Conservation (phyloP, 2,113 vertebrate species). For the Lycaon pictus region DNA sequence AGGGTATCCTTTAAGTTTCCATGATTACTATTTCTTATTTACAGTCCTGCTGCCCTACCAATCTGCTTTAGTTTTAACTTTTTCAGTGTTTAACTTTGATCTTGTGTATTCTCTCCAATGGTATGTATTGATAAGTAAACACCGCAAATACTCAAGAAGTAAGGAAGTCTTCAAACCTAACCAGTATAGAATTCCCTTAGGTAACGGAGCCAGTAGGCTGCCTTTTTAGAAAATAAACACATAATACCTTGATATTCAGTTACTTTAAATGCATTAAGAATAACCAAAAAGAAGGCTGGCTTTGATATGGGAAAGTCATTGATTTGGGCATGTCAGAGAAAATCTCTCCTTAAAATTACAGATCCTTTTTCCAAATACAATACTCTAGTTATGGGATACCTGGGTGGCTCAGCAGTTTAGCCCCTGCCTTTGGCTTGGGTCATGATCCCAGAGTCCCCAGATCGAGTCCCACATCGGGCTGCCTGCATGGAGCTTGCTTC, state of each 20-base stretch:
- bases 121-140: background rate
- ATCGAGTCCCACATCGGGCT: too few relatives aligned
- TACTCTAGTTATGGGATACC: background rate
- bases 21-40: background rate
- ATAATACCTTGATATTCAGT: background rate
- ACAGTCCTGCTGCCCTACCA: background rate
- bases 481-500: too few relatives aligned
- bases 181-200: background rate
- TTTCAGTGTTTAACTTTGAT: background rate
- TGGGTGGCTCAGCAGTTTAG: too few relatives aligned
- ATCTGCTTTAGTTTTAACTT: background rate
- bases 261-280: background rate
- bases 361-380: background rate
- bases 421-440: too few relatives aligned
- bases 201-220: background rate
- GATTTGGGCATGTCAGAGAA: background rate
- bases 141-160: background rate
- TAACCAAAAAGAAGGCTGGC: background rate
- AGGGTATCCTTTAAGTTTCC: background rate
- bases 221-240: constrained; percentile 19
- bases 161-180: background rate
- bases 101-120: background rate
- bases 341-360: background rate
- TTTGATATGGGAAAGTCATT: background rate
- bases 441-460: too few relatives aligned